Conservation (phyloP, 2,888 invertebrate species). For the Xanthia icteritia region DNA sequence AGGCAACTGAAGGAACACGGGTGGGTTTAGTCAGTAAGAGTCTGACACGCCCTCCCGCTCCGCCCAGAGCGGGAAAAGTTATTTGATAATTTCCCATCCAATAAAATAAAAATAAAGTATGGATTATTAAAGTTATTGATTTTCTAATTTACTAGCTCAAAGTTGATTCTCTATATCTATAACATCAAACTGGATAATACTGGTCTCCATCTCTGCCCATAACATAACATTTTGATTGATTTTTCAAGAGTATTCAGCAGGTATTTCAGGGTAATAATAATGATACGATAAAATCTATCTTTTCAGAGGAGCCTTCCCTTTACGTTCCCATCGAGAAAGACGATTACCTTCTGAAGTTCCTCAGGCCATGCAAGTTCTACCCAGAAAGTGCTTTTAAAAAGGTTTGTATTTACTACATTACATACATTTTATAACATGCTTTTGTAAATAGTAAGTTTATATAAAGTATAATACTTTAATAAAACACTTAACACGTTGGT, state of each 20-base stretch:
- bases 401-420: slow-evolving; percentile 83
- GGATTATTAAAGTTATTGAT: neutral
- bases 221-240: neutral
- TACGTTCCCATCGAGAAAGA: slow-evolving; percentile 92
- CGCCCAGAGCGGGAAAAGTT: no score
- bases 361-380: slow-evolving; percentile 96
- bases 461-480: neutral
- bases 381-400: slow-evolving; percentile 94
- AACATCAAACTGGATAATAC: neutral
- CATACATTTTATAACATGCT: neutral
- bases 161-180: neutral
- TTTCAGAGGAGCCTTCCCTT: slow-evolving; percentile 91
- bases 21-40: no score
- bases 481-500: neutral
- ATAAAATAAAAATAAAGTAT: no score
- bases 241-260: neutral
- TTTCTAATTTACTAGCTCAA: neutral
- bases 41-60: no score
- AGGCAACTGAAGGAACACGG: no score
- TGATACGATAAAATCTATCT: neutral
- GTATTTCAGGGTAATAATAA: neutral
- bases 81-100: no score
- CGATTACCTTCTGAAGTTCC: slow-evolving; percentile 93
- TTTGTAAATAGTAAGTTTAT: neutral
- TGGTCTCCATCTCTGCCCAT: neutral